These are phyloP conservation scores for Ramphastos sulfuratus DNA, from an alignment of 2,113 vertebrate genomes.

Conservation along the genomic window DNA sequence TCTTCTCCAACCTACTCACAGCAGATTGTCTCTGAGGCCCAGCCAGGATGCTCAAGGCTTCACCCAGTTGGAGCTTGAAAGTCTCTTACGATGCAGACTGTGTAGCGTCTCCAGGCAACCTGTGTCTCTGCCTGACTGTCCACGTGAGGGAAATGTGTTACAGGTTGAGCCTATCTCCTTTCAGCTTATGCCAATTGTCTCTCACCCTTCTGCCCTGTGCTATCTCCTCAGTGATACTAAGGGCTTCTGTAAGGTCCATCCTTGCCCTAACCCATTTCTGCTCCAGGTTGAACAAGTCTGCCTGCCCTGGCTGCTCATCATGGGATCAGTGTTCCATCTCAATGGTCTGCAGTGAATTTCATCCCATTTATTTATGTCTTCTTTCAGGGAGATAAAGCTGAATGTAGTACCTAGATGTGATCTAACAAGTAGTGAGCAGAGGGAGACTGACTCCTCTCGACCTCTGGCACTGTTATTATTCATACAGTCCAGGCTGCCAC, in stretches of 20 bases:
- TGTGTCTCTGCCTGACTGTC: too few species aligned
- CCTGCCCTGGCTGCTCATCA: neutral
- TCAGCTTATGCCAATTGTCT: neutral
- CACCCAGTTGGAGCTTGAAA: neutral
- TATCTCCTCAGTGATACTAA: neutral
- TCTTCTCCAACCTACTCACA: neutral
- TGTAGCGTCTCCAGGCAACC: neutral
- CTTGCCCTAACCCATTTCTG: fast-evolving
- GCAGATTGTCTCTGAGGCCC: neutral
- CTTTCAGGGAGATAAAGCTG: neutral
- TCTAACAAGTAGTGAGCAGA: neutral
- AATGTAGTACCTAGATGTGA: neutral
- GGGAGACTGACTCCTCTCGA: fast-evolving
- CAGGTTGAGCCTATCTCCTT: neutral
- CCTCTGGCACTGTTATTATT: neutral
- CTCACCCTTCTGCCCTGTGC: neutral
- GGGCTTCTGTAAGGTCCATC: neutral
- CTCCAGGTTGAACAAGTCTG: neutral
- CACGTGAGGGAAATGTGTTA: fast-evolving
- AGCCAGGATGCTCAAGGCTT: neutral
- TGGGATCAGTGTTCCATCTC: neutral
- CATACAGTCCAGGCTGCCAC: neutral
- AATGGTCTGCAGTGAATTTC: neutral
- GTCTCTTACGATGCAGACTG: neutral
- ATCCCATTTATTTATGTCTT: neutral